These are phyloP conservation scores for Rhagoletis pomonella DNA, from an alignment of 1,140 invertebrate species.

Conservation along the genomic window DNA sequence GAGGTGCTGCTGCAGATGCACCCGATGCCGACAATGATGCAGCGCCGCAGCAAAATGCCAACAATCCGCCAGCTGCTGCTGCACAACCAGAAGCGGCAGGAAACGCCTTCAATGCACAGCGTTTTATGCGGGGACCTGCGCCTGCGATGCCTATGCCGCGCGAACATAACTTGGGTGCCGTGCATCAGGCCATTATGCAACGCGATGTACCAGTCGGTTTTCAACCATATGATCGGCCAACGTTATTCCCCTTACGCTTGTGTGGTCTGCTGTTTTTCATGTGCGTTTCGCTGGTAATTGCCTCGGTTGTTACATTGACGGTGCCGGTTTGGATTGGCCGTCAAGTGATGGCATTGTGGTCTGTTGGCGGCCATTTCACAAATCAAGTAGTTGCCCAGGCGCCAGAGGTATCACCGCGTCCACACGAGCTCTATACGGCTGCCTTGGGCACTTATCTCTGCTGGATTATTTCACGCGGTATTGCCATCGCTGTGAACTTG, in stretches of 20 bases:
- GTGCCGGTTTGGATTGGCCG: slow-evolving; percentile 92
- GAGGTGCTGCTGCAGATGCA: slow-evolving; percentile 57
- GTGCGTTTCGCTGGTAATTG: slow-evolving; percentile 88
- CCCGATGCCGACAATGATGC: slow-evolving; percentile 46
- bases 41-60: slow-evolving; percentile 56
- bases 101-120: slow-evolving; percentile 61
- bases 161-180: slow-evolving; percentile 81
- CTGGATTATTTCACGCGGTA: slow-evolving; percentile 88
- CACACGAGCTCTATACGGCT: slow-evolving; percentile 97
- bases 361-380: slow-evolving; percentile 76
- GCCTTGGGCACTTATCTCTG: slow-evolving; percentile 92
- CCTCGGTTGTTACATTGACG: slow-evolving; percentile 76
- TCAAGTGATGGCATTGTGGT: slow-evolving; percentile 90
- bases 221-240: slow-evolving; percentile 91
- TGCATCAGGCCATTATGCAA: slow-evolving; percentile 86
- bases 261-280: slow-evolving; percentile 86
- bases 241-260: slow-evolving; percentile 87
- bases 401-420: slow-evolving; percentile 79
- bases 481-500: slow-evolving; percentile 88
- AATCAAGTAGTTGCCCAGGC: slow-evolving; percentile 53
- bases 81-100: slow-evolving; percentile 18
- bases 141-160: slow-evolving; percentile 69
- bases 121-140: slow-evolving; percentile 71
- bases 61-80: slow-evolving; percentile 67
- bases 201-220: slow-evolving; percentile 86